Base-by-base conservation (phyloP, 92 coral and sea anemone genomes). In the Blastomussa wellsi region DNA sequence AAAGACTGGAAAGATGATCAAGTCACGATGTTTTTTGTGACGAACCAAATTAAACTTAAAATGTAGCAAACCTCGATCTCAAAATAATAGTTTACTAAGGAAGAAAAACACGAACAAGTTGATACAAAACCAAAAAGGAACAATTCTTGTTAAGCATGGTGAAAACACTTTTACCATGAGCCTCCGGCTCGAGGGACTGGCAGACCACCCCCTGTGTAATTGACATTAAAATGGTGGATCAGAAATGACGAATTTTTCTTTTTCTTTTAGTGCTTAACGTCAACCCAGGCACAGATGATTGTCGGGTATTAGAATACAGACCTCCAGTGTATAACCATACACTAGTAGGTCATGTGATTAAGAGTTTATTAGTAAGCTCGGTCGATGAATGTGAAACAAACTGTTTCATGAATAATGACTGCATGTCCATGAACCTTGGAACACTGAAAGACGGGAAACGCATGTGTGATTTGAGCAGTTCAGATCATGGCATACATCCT, bases 311-410 rank as follows among this genome's bases (percentile, higher is more conserved):
- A 35, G 35, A 57, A 38, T 78, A 57, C 67, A 3, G 35, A 35
- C 47, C 26, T 1, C 33, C 70, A 37, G 6, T 37, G 4, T 3
- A 22, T 11, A 59, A 38, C 28, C 49, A 31, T 3, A 55, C 5
- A 10, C 70, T 78, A 24, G 35, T 35, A 51, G 84, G 60, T 67
- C 84, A 80, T 20, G 84, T 80, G 31, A 80, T 64, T 13, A 66
- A 17, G 57, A 51, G 59, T 29, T 28, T 37, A 17, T 53, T 13
- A 12, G 75, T 9, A 28, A 66, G 3, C 15, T 64, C 75, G 29
- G 26, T 19, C 29, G 42, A 7, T 7, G 74, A 9, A 38, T 80
- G 75, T 42, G 75, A 47, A 28, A 7, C n/a, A 15, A 42, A 80
- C 32, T 80, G 84, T 57, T 80, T 36, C 41, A 17, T 80, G 42